A percentile compares a stretch with the other conserved stretches of the same genome.
phyloP scores from a whole-genome alignment of 2,888 invertebrate species.

The Oscheius sp. region DNA sequence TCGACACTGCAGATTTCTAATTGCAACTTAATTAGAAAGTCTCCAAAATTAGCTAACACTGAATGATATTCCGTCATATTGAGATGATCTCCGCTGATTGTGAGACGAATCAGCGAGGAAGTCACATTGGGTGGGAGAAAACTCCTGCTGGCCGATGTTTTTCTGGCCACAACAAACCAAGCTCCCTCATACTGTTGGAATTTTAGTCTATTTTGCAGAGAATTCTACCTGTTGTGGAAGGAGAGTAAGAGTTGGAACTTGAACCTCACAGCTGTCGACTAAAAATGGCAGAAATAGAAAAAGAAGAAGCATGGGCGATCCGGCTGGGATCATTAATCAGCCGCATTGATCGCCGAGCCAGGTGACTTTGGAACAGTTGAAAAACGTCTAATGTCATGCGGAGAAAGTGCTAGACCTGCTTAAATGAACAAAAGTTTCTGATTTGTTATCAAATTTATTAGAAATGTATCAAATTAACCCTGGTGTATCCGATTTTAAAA shows the following conservation, averaged over 20 bases:
- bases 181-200: slow-evolving; percentile 55
- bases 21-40: background rate
- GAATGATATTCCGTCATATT: slow-evolving; percentile 51
- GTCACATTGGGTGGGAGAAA: slow-evolving; percentile 44
- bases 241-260: slow-evolving; percentile 13
- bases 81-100: slow-evolving; percentile 30
- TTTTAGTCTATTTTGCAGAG: background rate
- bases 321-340: background rate
- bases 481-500: slow-evolving; percentile 50
- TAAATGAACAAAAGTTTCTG: too few species aligned
- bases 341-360: background rate
- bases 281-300: too few species aligned
- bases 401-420: too few species aligned
- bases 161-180: slow-evolving; percentile 56
- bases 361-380: too few species aligned
- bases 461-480: too few species aligned
- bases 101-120: slow-evolving; percentile 46
- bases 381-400: too few species aligned
- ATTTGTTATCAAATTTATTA: background rate
- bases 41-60: slow-evolving; percentile 33
- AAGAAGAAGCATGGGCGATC: background rate
- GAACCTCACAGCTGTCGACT: slow-evolving; percentile 20
- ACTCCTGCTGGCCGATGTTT: slow-evolving; percentile 37
- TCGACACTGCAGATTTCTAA: slow-evolving; percentile 13
- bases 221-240: slow-evolving; percentile 14